Percentiles rank a stretch among this genome's conserved stretches.
phyloP scores from a whole-genome alignment of 2,113 vertebrate genomes.

The Mirounga angustirostris region DNA sequence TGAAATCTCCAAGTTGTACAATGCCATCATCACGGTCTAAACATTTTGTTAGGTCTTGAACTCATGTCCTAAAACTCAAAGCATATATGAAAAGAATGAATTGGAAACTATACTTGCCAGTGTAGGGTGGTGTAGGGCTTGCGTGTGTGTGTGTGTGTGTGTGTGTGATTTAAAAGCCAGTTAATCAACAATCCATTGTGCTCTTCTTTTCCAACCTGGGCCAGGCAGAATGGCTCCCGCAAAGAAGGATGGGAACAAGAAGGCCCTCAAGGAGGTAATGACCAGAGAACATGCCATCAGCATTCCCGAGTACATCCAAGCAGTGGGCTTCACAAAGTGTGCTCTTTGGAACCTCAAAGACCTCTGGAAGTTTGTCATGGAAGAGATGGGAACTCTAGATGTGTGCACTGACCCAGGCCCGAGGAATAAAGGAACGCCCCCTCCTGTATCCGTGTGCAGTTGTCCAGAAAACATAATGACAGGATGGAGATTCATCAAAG shows the following conservation, averaged over 20 bases:
- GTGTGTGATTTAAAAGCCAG: background rate
- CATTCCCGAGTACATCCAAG: background rate
- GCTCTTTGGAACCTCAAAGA: background rate
- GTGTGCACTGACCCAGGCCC: background rate
- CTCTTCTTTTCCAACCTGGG: background rate
- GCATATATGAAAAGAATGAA: background rate
- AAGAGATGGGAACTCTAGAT: background rate
- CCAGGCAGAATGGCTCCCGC: background rate
- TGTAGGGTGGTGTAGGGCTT: background rate
- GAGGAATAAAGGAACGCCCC: background rate
- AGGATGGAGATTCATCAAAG: background rate
- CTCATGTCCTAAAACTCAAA: background rate
- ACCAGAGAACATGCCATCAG: background rate
- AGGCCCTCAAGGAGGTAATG: background rate
- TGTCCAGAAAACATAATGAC: background rate
- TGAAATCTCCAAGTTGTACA: background rate
- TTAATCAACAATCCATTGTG: background rate
- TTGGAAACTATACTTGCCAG: background rate
- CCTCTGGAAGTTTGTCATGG: background rate
- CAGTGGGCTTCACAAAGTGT: background rate
- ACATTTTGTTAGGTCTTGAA: background rate
- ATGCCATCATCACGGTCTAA: background rate
- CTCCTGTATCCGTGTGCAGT: fast-evolving
- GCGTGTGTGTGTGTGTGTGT: background rate
- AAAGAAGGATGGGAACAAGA: background rate